Evolutionary conservation across 2,113 vertebrate genomes (phyloP), one percentile per base, ranked within the genome.

Genomic region (Lycocorax pyrrhopterus): DNA sequence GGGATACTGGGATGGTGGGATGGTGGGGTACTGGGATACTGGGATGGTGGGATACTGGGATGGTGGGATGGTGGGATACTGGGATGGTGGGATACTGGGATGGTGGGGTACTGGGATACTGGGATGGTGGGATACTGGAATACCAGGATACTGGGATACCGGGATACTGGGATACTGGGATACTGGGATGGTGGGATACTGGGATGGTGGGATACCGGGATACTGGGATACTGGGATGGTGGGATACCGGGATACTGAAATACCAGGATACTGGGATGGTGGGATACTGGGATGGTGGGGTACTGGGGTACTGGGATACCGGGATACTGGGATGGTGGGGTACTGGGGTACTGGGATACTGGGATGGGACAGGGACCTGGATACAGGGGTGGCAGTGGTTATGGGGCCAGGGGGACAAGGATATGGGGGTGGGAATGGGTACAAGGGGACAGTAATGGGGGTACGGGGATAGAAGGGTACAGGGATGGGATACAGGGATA

Each of bases 41-140:
- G 47, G 20, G 27, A 13, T 30, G 20, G 29, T 12, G 16, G 43
- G n/a, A 7, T 68, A 21, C 1, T 9, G 47, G 20, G 27, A 13
- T 30, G 20, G 29, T n/a, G n/a, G 46, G 46, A 6, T 16, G 16
- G 0, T 9, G 98, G 98, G 99, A 93, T 73, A n/a, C 18, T 5
- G 20, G 4, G 1, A 39, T 39, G 37, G 37, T 5, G 37, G 37
- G 30, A 10, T 25, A 18, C 1, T 10, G 69, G 37, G 16, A 4
- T 73, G 27, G 1, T 4, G 60, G 49, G 26, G 6, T 44, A n/a
- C 47, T 26, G 64, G 63, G 63, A 15, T 63, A 19, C 55, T n/a
- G 81, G 46, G 46, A 6, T 16, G 16, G 0, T 9, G 98, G 98
- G 99, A 93, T 73, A n/a, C 18, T 5, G 20, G 4, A n/a, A n/a